Evolutionary conservation across 2,113 vertebrate species (phyloP), one percentile per base, ranked within the genome.

Genomic region (Poecile atricapillus): DNA sequence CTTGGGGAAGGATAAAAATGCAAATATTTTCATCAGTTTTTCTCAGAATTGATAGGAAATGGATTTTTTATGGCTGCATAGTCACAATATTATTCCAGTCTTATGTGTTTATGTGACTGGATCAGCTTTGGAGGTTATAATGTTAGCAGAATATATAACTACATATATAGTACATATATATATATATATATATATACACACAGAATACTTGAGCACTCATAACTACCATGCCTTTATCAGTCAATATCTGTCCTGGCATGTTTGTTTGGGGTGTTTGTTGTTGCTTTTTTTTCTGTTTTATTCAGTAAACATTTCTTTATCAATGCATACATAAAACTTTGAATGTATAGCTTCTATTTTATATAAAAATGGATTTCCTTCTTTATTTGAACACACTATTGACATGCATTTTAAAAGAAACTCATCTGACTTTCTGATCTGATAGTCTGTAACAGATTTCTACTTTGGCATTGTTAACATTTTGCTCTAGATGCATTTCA

Each of bases 131-230:
- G 35, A 83, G 49, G 25, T 46, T 62, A 63, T 49, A 41, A 35
- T 74, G 13, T 44, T 64, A 43, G 58, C 47, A 44, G 23, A 64
- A 56, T 31, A n/a, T 11, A 16, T 28, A 28, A 63, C 17, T 33
- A 41, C 7, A 19, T 21, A 35, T 5, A 22, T n/a, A n/a, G n/a
- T n/a, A n/a, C n/a, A n/a, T n/a, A n/a, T 15, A 43, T 5, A 71
- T 7, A 52, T 4, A 13, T 5, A 53, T 2, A 53, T 0, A 27
- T 5, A 35, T 7, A 25, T 1, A 33, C 8, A 44, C 15, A 63
- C 1, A 62, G 4, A 78, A 62, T 84, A 68, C 28, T 73, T 43
- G 18, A 16, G 11, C 18, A 56, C 27, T 59, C 15, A 33, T 50
- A 47, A 68, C 17, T 92, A n/a, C 13, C 5, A 7, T 52, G 21